phyloP scores from a whole-genome alignment of 2,888 invertebrate species.

The Meta bourneti region DNA sequence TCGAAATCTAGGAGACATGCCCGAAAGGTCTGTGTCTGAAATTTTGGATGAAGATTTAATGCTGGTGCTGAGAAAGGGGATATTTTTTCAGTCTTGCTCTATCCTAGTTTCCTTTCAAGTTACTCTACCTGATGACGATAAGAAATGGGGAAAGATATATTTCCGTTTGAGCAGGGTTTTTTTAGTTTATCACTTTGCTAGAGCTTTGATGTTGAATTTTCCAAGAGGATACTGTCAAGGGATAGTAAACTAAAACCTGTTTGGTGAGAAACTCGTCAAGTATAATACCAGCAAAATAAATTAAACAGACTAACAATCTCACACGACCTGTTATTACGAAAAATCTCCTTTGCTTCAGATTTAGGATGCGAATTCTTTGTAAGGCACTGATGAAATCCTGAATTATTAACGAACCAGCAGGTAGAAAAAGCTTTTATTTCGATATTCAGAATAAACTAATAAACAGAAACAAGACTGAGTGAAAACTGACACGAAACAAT shows the following conservation, averaged over 20 bases:
- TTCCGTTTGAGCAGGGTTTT: conserved; percentile 20
- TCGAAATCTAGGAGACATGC: conserved; percentile 26
- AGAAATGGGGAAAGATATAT: conserved; percentile 52
- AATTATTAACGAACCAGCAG: background rate
- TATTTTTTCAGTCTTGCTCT: background rate
- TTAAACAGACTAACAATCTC: background rate
- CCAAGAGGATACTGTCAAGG: background rate
- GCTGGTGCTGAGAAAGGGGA: conserved; percentile 17
- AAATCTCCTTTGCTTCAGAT: background rate
- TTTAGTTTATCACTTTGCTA: conserved; percentile 19
- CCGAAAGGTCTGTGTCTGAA: conserved; percentile 22
- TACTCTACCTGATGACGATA: conserved; percentile 43
- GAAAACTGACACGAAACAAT: no score
- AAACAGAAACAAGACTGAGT: no score
- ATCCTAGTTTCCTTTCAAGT: conserved; percentile 31
- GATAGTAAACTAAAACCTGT: background rate
- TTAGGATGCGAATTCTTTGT: background rate
- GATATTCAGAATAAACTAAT: no score
- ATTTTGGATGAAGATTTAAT: conserved; percentile 60
- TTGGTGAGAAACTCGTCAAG: background rate
- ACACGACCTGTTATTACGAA: no score
- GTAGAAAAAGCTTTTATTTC: no score
- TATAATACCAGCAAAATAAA: background rate
- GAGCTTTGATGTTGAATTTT: conserved; percentile 48
- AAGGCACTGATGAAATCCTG: conserved; percentile 17